Evolutionary conservation across 2,888 invertebrate species (phyloP).

Genomic region (Iphiclides podalirius): DNA sequence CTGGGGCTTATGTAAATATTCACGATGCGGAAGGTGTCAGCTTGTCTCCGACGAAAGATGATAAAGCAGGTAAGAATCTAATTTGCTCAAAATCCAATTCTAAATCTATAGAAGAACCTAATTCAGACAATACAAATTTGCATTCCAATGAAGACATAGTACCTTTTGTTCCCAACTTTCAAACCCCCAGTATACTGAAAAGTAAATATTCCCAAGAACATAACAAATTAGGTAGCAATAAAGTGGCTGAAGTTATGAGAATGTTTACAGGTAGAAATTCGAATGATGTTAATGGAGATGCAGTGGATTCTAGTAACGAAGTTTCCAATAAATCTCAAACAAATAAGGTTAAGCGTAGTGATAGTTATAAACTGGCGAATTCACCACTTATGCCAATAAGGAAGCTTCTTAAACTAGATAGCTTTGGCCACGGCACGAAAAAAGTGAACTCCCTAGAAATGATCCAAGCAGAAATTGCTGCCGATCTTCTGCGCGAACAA

Average conservation of each 20-base stretch:
- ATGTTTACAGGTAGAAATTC: slow-evolving; percentile 65
- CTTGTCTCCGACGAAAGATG: slow-evolving; percentile 81
- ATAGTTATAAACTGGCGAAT: slow-evolving; percentile 92
- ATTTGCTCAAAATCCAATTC: slow-evolving; percentile 27
- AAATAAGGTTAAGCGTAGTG: slow-evolving; percentile 86
- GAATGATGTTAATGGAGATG: slow-evolving; percentile 32
- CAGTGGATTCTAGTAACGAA: slow-evolving; percentile 35
- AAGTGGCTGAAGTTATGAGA: slow-evolving; percentile 70
- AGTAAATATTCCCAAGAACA: slow-evolving; percentile 52
- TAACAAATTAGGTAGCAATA: slow-evolving; percentile 55
- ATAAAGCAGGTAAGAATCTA: slow-evolving; percentile 84
- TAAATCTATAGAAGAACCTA: slow-evolving; percentile 40
- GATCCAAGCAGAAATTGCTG: slow-evolving; percentile 82
- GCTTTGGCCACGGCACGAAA: slow-evolving; percentile 63
- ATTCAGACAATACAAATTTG: slow-evolving; percentile 44
- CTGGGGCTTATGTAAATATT: slow-evolving; percentile 86
- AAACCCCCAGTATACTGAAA: slow-evolving; percentile 67
- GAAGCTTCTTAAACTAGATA: slow-evolving; percentile 78
- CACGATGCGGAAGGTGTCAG: slow-evolving; percentile 82
- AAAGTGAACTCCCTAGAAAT: slow-evolving; percentile 76
- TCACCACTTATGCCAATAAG: slow-evolving; percentile 84
- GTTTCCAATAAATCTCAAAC: slow-evolving; percentile 43
- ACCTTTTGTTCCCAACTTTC: slow-evolving; percentile 72
- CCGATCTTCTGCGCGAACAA: slow-evolving; percentile 82
- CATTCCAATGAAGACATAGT: slow-evolving; percentile 51